phyloP scores from a whole-genome alignment of 1,140 invertebrate genomes.

The Phymastichus coffea region DNA sequence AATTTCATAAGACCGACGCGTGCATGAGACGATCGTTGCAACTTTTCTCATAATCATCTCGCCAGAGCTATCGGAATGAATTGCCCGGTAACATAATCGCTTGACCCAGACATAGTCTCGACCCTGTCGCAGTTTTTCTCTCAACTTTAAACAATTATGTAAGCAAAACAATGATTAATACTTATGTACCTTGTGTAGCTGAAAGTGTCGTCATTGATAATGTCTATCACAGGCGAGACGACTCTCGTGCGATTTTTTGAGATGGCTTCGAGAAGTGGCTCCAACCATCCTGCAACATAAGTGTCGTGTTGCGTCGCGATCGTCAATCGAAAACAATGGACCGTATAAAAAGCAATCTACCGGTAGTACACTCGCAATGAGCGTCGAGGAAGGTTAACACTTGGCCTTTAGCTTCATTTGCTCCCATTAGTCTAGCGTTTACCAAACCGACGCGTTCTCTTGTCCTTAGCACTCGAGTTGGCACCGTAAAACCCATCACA shows the following conservation, averaged over 20 bases:
- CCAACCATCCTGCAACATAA: constrained; percentile 74
- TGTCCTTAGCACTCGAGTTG: constrained; percentile 70
- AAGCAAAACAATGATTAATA: no score
- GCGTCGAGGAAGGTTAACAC: constrained; percentile 90
- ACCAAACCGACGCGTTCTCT: constrained; percentile 77
- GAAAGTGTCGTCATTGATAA: constrained; percentile 91
- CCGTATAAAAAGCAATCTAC: constrained; percentile 47
- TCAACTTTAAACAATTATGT: no score
- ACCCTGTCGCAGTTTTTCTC: no score
- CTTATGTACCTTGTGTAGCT: constrained; percentile 72
- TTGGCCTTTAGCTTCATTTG: constrained; percentile 72
- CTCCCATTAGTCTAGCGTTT: constrained; percentile 82
- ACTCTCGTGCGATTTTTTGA: constrained; percentile 71
- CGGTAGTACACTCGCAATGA: constrained; percentile 88
- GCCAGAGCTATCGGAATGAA: no score
- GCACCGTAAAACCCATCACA: constrained; percentile 66
- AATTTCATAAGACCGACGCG: no score
- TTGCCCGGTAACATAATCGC: no score
- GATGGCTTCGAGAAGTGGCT: constrained; percentile 79
- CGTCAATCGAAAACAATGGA: no score
- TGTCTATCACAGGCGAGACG: constrained; percentile 94
- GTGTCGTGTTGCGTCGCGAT: no score
- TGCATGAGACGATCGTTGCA: no score
- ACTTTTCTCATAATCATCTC: no score
- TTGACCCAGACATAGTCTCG: no score